These are phyloP conservation scores for Takifugu ocellatus DNA, from an alignment of 2,797 vertebrate species.

Conservation along the genomic window DNA sequence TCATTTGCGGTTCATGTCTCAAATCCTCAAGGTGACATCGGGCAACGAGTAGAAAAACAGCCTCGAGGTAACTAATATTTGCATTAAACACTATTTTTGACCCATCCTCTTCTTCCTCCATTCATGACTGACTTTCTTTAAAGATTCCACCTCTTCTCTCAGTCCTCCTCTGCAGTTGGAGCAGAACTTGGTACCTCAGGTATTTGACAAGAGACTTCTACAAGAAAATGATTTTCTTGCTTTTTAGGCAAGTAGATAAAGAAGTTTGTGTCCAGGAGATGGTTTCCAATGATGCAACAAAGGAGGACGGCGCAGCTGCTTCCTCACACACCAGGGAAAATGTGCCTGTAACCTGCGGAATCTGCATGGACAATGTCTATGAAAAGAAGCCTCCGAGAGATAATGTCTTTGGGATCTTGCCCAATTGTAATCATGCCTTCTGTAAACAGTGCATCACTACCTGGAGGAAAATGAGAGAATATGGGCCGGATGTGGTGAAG, in stretches of 20 bases:
- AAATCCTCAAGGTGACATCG: slow-evolving; percentile 12
- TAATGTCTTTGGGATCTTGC: slow-evolving; percentile 84
- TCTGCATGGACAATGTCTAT: slow-evolving; percentile 91
- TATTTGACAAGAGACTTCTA: slow-evolving; percentile 4
- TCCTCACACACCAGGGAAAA: slow-evolving; percentile 22
- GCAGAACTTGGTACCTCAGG: slow-evolving; percentile 27
- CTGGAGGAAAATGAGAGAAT: slow-evolving; percentile 82
- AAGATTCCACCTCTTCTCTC: slow-evolving; percentile 20
- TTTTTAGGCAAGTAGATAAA: neutral
- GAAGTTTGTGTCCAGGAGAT: slow-evolving; percentile 32
- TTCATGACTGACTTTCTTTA: neutral
- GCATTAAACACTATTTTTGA: neutral
- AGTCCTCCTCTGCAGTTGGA: neutral
- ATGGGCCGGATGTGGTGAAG: slow-evolving; percentile 80
- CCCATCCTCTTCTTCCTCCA: neutral
- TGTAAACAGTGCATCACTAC: slow-evolving; percentile 85
- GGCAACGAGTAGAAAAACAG: slow-evolving; percentile 33
- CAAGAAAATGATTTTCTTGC: neutral
- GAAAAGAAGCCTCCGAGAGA: slow-evolving; percentile 74
- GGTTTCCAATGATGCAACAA: slow-evolving; percentile 19
- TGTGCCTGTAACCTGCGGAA: slow-evolving; percentile 79
- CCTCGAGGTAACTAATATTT: slow-evolving; percentile 43
- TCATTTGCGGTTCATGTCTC: neutral
- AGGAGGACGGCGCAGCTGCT: slow-evolving; percentile 34
- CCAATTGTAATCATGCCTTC: slow-evolving; percentile 85